A percentile compares a stretch with the other conserved stretches of the same genome.
These are phyloP conservation scores for roundworm (Caenorhabditis elegans) DNA, from an alignment of 1,140 invertebrate species.

Conservation along the genomic window WBcel235 BX284602.5:7412001-7412500, in stretches of 20 bases:
- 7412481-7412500: constrained; percentile 15
- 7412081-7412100: neutral
- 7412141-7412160: neutral
- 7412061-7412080: too few species aligned
- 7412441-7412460: constrained; percentile 11
- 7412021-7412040: constrained; percentile 16
- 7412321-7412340: constrained; percentile 15
- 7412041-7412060: neutral
- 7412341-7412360: constrained; percentile 25
- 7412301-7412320: constrained; percentile 17
- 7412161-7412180: neutral
- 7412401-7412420: neutral
- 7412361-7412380: constrained; percentile 19
- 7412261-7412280: neutral
- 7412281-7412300: neutral
- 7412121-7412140: neutral
- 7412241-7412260: neutral
- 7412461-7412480: neutral
- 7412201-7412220: constrained; percentile 1
- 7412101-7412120: neutral
- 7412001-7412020: neutral
- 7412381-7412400: constrained; percentile 21
- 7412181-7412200: neutral
- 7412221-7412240: neutral
- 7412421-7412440: neutral